Conservation (phyloP, 2,797 vertebrate species). For the Decapterus maruadsi region DNA sequence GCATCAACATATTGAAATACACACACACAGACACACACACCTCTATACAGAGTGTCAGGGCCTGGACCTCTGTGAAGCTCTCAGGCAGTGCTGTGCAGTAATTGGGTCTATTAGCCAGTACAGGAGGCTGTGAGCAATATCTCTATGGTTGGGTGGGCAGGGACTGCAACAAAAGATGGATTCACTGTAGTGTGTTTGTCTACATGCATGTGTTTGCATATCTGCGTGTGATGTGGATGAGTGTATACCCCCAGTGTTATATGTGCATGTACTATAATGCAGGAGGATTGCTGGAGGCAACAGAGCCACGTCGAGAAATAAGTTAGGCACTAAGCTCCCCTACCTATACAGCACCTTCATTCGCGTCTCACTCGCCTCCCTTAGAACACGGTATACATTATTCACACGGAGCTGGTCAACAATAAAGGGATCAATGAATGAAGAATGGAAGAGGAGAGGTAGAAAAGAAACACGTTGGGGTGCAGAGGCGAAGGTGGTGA, state of each 20-base stretch:
- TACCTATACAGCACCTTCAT: slow-evolving; percentile 32
- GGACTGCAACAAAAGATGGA: slow-evolving; percentile 64
- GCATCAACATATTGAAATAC: slow-evolving; percentile 21
- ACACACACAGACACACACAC: slow-evolving; percentile 29
- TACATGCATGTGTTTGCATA: slow-evolving; percentile 41
- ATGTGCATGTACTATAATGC: slow-evolving; percentile 28
- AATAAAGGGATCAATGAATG: slow-evolving; percentile 62
- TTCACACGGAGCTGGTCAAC: slow-evolving; percentile 68
- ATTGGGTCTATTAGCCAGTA: slow-evolving; percentile 83
- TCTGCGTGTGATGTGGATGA: slow-evolving; percentile 35
- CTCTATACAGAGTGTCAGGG: slow-evolving; percentile 31
- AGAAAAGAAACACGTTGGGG: slow-evolving; percentile 52
- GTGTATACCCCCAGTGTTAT: not conserved
- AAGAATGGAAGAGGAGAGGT: slow-evolving; percentile 45
- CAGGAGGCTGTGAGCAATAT: slow-evolving; percentile 80
- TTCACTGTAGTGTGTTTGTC: slow-evolving; percentile 35
- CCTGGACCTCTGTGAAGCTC: slow-evolving; percentile 51
- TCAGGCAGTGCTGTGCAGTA: slow-evolving; percentile 68
- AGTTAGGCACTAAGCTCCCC: slow-evolving; percentile 45
- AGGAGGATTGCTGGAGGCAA: slow-evolving; percentile 43
- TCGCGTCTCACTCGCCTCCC: slow-evolving; percentile 43
- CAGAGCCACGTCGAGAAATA: slow-evolving; percentile 57
- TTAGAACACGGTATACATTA: slow-evolving; percentile 63
- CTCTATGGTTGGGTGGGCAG: slow-evolving; percentile 70
- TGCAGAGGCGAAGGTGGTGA: slow-evolving; percentile 41